Base-by-base conservation (phyloP, 2,797 vertebrate genomes). In the Sebastiscus tertius region DNA sequence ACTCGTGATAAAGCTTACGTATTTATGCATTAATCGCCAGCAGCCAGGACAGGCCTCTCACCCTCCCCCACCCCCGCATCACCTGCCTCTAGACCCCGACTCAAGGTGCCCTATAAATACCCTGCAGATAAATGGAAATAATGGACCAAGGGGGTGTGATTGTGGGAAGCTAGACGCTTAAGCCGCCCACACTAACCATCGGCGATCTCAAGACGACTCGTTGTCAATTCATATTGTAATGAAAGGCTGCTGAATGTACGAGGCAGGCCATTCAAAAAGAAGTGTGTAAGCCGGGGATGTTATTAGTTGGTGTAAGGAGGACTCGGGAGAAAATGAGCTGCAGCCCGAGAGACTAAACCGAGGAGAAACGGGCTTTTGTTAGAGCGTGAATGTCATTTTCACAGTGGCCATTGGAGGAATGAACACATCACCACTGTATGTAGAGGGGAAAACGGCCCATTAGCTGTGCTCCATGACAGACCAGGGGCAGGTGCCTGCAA, bases 11-110 rank as follows among this genome's bases (percentile, higher is more conserved):
- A 94, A 88, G 84, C 86, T 64, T 13, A 2, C 2, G 20, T 76
- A 93, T 92, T 90, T 84, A 87, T 79, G 79, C 87, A 92, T 93
- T 93, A 90, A 93, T 93, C 91, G 89, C 77, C 75, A 59, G 6
- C 64, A 78, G 87, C 80, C 58, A 80, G 81, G 74, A 80, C 75
- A 75, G 83, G 26, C 73, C 77, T 60, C 39, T 42, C 39, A 14
- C 1, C 24, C 1, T 33, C 65, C 14, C 31, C 16, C 5, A 63
- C 20, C 27, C 26, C 8, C 3, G 55, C 74, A 84, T 93, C 91
- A 91, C 89, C 92, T 90, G 87, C 83, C 42, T 58, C 33, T 70
- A 88, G 84, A 93, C 89, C 87, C 78, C 87, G 80, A 83, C 85
- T 87, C 87, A 90, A 92, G 86, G 78, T 82, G 75, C 52, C 78